Base-by-base conservation (phyloP, 1,140 invertebrate species). In the Drosophila pectinifera region DNA sequence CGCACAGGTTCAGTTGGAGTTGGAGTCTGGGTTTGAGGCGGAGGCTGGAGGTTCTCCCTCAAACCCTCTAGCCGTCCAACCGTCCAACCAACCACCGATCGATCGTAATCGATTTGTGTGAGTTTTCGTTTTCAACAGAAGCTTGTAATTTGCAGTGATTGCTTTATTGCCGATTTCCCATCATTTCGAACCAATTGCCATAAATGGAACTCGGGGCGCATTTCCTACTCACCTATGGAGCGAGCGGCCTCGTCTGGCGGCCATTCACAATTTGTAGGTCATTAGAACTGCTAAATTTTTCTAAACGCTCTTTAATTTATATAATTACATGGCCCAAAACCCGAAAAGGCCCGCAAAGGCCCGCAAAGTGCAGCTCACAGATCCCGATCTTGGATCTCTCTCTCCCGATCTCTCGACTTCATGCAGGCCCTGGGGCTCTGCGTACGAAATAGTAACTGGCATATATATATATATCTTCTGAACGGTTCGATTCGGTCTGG, bases 131-230 rank as follows among this genome's bases (percentile, higher is more conserved):
- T 83, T 85, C 77, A 77, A 77, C 73, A 70, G 70, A 73, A 78
- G 56, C 63, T 64, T 59, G 73, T 78, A 81, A 85, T 84, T 84
- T 84, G 73, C 68, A 80, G 42, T 85, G 77, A 84, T 84, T 84
- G 78, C 81, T 77, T 62, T 45, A 56, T 43, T 75, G 70, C 58
- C 70, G 59, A 64, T 74, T 74, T 75, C 43, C 69, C 43, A 75
- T 75, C 43, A 64, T 74, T 74, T 84, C 48, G 58, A 42, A 63
- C 46, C 43, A 73, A 72, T 78, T 78, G 68, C 68, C 46, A 45
- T 73, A 61, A 72, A 57, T 56, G 64, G 51, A 72, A 72, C 68
- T 59, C 57, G 68, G 51, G 36, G 70, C 31, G 18, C 57, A 53
- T 74, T 57, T 24, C 45, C 39, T 36, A 54, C 16, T 58, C 31